Percentiles rank a stretch among this genome's conserved stretches.
These are phyloP conservation scores for Lemur catta DNA, from an alignment of 2,797 vertebrate genomes.

Conservation along the genomic window DNA sequence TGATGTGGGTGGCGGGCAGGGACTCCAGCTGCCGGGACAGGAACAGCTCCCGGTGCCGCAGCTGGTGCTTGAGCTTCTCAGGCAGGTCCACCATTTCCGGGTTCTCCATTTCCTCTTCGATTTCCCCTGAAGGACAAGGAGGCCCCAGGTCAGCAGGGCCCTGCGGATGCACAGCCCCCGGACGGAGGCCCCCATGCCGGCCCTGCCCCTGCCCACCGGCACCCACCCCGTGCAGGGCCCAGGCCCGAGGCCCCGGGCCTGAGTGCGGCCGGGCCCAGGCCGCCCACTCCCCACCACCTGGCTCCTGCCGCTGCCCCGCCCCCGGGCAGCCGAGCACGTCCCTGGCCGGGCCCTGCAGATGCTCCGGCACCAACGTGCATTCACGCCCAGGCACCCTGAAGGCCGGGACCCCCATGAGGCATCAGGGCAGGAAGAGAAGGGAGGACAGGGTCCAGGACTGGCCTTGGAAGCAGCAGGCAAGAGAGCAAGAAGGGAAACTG, in stretches of 20 bases:
- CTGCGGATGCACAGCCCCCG: not conserved
- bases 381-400: not conserved
- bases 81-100: slow-evolving; percentile 95
- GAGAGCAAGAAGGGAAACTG: not conserved
- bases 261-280: not conserved
- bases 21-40: slow-evolving; percentile 96
- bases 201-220: too few species aligned
- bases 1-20: slow-evolving; percentile 97
- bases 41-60: slow-evolving; percentile 96
- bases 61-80: slow-evolving; percentile 97
- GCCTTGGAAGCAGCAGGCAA: not conserved
- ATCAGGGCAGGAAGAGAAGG: not conserved
- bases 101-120: slow-evolving; percentile 98
- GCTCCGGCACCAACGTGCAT: not conserved
- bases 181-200: not conserved
- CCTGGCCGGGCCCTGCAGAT: not conserved
- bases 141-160: not conserved
- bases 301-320: not conserved
- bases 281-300: not conserved
- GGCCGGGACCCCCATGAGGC: not conserved
- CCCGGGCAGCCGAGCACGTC: not conserved
- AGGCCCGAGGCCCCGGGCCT: not conserved
- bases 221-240: not conserved
- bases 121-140: slow-evolving; percentile 87
- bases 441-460: not conserved